These are phyloP conservation scores for Alethe diademata DNA, from an alignment of 2,113 vertebrate species.

Conservation along the genomic window DNA sequence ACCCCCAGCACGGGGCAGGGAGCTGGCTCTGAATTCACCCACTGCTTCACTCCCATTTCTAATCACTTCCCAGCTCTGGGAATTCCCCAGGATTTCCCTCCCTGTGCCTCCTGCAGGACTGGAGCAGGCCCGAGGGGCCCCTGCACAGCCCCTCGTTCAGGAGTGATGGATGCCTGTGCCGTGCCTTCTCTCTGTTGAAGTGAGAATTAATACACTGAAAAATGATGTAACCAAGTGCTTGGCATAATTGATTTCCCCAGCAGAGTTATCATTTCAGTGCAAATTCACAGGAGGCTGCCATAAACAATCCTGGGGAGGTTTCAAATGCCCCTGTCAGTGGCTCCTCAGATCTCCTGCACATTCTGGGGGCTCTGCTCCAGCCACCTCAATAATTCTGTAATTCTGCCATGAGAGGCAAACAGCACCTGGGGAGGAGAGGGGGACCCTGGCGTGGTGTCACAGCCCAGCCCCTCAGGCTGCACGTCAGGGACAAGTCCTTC, in stretches of 20 bases:
- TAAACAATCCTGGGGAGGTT: background rate
- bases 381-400: rapidly evolving
- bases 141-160: background rate
- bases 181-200: background rate
- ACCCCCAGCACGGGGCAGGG: background rate
- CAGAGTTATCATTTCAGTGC: background rate
- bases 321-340: background rate
- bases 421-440: rapidly evolving
- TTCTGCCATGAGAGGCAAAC: rapidly evolving
- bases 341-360: background rate
- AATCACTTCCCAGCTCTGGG: background rate
- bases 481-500: rapidly evolving
- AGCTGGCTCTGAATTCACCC: background rate
- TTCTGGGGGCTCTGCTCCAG: background rate
- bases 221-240: background rate
- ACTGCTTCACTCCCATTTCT: background rate
- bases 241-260: constrained; percentile 12
- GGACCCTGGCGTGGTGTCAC: rapidly evolving
- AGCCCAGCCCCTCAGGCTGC: background rate
- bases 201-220: constrained; percentile 3
- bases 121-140: background rate
- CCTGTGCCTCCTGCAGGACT: background rate
- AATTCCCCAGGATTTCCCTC: background rate
- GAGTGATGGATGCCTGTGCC: background rate
- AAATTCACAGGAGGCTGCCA: constrained; percentile 1